Percentiles rank a stretch among this genome's conserved stretches.
These are phyloP conservation scores for Ormyrus pomaceus DNA, from an alignment of 2,888 invertebrate species.

Conservation along the genomic window DNA sequence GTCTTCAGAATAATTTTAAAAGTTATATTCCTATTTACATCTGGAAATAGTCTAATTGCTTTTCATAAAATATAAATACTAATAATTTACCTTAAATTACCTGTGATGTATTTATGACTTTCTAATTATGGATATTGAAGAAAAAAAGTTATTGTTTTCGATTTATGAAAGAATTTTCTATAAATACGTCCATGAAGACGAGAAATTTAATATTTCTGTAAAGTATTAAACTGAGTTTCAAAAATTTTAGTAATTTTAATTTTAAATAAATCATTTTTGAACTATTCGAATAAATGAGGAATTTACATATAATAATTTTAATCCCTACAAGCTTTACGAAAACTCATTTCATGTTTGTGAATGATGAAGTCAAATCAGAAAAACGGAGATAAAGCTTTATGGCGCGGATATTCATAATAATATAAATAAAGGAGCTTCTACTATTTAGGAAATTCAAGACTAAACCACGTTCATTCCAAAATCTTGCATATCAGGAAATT, in stretches of 20 bases:
- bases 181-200: too few species aligned
- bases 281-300: not conserved
- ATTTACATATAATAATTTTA: not conserved
- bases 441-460: conserved; percentile 63
- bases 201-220: too few species aligned
- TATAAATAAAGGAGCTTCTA: conserved; percentile 62
- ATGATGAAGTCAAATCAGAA: not conserved
- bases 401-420: conserved; percentile 53
- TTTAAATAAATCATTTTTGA: not conserved
- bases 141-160: too few species aligned
- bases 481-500: conserved; percentile 64
- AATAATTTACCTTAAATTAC: too few species aligned
- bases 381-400: conserved; percentile 17
- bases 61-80: too few species aligned
- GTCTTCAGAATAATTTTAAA: too few species aligned
- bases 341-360: not conserved
- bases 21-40: not conserved
- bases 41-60: too few species aligned
- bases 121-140: too few species aligned
- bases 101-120: too few species aligned
- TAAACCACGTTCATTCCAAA: conserved; percentile 61
- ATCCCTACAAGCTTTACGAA: too few species aligned
- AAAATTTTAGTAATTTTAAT: conserved; percentile 1
- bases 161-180: too few species aligned
- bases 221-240: too few species aligned